Evolutionary conservation across 2,797 vertebrate genomes (phyloP), one percentile per base, ranked within the genome.

Genomic region (Gadopsis marmoratus): DNA sequence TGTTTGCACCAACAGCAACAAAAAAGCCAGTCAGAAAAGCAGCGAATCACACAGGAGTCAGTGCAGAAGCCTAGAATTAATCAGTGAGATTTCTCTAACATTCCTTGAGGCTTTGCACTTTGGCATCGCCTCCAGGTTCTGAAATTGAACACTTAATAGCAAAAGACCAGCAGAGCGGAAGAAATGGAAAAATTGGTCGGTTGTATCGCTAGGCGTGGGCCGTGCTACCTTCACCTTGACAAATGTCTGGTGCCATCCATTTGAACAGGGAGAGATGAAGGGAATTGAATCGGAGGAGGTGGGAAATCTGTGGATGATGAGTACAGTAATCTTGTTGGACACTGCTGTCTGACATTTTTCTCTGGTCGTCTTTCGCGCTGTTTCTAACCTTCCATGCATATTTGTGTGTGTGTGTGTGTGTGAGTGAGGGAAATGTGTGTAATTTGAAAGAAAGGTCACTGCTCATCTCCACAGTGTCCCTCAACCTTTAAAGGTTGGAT

Each of bases 401-500:
- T 91, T 53, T 83, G 74, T 85, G 55, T 63, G 65, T 64, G 50
- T 65, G 51, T 66, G 79, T 1, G 66, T 29, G 75, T 43, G 54
- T 48, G 53, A 23, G 35, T 33, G 73, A 43, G 59, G 7, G 68
- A 61, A 61, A 76, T 70, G 87, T 86, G 83, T 84, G 74, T 88
- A 86, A 91, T 90, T 83, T 85, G 63, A 73, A 73, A 72, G 86
- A 93, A 96, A 96, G 91, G 93, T 96, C 93, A 96, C 74, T 77
- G 88, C 13, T 94, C 90, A 89, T 88, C 94, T 94, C 81, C 88
- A 85, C 94, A 94, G 89, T 82, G 91, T 89, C 91, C 86, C 78
- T 73, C 79, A 89, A 95, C 89, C 93, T 95, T 96, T 92, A 96
- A 96, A 95, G 94, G 93, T 93, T 94, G 89, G 71, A 83, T 86